These are phyloP conservation scores for Hylaea fasciaria DNA, from an alignment of 2,888 invertebrate genomes.

Conservation along the genomic window DNA sequence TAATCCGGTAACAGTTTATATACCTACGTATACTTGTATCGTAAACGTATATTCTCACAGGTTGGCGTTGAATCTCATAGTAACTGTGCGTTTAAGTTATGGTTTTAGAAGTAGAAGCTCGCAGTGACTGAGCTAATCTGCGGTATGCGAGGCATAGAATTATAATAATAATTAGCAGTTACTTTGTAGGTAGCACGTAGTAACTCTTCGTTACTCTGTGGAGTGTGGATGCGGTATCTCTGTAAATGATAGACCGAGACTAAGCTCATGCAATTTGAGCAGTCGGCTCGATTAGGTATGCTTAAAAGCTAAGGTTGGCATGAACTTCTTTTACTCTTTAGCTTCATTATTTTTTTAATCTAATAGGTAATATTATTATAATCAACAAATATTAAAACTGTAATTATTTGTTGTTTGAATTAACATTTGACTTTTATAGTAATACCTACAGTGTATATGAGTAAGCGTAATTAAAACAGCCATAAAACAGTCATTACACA, in stretches of 20 bases:
- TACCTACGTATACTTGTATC: constrained; percentile 58
- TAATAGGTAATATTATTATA: no score
- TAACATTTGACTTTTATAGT: no score
- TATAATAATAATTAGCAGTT: no score
- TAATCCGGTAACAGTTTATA: constrained; percentile 69
- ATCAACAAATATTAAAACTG: no score
- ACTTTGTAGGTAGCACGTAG: not conserved
- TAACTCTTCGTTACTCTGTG: not conserved
- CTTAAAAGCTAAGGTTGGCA: not conserved
- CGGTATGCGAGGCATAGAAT: not conserved
- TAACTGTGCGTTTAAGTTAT: not conserved
- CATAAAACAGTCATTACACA: no score
- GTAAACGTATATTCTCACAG: constrained; percentile 61
- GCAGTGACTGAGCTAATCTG: constrained; percentile 3
- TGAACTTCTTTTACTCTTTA: no score
- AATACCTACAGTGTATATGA: no score
- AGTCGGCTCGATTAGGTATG: not conserved
- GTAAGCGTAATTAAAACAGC: no score
- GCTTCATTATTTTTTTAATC: no score
- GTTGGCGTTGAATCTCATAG: constrained; percentile 44
- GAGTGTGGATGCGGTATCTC: not conserved
- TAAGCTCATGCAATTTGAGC: not conserved
- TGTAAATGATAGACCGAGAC: not conserved
- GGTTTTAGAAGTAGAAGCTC: not conserved
- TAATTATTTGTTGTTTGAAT: no score